Conservation (phyloP, 2,888 invertebrate species). For the Euphydryas editha region DNA sequence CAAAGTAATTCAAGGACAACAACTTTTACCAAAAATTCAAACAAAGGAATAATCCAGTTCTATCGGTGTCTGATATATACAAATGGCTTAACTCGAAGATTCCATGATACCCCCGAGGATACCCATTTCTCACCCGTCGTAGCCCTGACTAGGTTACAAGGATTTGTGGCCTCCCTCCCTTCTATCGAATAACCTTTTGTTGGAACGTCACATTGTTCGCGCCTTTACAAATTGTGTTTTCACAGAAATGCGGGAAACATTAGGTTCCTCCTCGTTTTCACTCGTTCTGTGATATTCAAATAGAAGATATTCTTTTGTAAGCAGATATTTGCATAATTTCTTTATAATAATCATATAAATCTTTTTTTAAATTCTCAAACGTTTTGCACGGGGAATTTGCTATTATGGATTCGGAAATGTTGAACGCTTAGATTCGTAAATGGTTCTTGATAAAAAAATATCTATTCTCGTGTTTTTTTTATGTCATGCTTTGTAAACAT, state of each 20-base stretch:
- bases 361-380: not conserved
- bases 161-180: constrained; percentile 22
- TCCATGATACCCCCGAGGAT: not conserved
- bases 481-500: too few species aligned
- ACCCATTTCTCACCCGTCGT: not conserved
- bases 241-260: not conserved
- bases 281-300: not conserved
- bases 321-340: not conserved
- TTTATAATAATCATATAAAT: constrained; percentile 1
- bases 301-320: not conserved
- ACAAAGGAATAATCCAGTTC: not conserved
- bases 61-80: not conserved
- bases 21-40: not conserved
- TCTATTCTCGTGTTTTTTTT: too few species aligned
- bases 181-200: constrained; percentile 13
- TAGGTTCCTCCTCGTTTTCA: not conserved
- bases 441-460: too few species aligned
- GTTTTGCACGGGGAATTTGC: not conserved
- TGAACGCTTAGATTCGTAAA: too few species aligned
- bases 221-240: constrained; percentile 9
- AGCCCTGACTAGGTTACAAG: constrained; percentile 4
- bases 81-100: not conserved
- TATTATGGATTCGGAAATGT: not conserved
- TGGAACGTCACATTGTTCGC: constrained; percentile 5
- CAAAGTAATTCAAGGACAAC: not conserved